Base-by-base conservation (phyloP, 2,888 invertebrate genomes). In the Resseliella maxima region DNA sequence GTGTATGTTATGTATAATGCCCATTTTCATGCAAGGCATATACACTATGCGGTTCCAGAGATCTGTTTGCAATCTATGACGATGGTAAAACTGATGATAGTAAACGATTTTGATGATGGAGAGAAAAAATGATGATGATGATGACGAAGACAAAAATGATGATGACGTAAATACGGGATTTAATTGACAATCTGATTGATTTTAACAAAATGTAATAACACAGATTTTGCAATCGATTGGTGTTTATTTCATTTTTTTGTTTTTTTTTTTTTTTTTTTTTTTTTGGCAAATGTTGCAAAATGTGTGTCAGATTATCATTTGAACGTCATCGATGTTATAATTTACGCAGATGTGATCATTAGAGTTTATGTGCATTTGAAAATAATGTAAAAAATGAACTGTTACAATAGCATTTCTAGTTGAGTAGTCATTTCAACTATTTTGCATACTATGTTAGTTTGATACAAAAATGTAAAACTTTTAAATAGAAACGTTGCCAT, bases 121-220 rank as follows among this genome's bases (percentile, higher is more conserved):
- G 5, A n/a, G 12, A 50, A n/a, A n/a, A n/a, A 64, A 64, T 64
- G 64, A 64, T 64, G 3, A 27, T 83, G 83, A 83, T 38, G 83
- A 50, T 50, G 46, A 50, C 46, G 46, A 18, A 50, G n/a, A 8
- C 46, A 50, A 50, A 50, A 83, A 83, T 83, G 83, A 83, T 38
- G 21, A n/a, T 83, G 83, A 83, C 83, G 83, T 83, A 83, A 6
- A 83, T 83, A 38, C 83, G 1, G 83, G 83, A 83, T 83, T n/a
- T 83, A 83, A 83, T 83, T 36, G 38, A 83, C 38, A 24, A 36
- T 38, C 31, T 35, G 18, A 72, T 8, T 72, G 59, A 35, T 72
- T 72, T 31, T 12, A 18, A 10, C 59, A 3, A 59, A 59, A 59
- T 24, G 24, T 24, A 59, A 10, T n/a, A n/a, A 24, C n/a, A n/a